These are phyloP conservation scores for Nomada goodeniana DNA, from an alignment of 2,888 invertebrate species.

Conservation along the genomic window DNA sequence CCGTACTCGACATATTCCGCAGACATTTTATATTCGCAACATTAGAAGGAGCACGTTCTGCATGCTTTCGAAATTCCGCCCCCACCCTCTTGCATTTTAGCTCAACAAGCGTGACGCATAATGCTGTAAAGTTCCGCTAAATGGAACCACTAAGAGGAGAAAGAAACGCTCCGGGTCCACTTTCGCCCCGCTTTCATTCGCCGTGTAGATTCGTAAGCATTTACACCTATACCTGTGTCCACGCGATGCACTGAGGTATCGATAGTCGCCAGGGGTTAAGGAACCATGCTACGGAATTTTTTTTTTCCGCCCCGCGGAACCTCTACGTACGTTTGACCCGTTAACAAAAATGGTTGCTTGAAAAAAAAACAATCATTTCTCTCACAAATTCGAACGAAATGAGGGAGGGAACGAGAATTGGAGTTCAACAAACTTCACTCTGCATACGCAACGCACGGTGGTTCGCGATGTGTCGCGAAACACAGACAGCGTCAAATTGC, in stretches of 20 bases:
- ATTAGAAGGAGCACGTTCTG: constrained; percentile 61
- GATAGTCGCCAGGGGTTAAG: constrained; percentile 19
- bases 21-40: constrained; percentile 68
- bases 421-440: constrained; percentile 13
- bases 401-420: too few species aligned
- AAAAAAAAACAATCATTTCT: too few species aligned
- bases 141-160: constrained; percentile 73
- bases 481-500: constrained; percentile 25
- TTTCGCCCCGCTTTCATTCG: constrained; percentile 64
- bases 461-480: constrained; percentile 5
- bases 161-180: constrained; percentile 69
- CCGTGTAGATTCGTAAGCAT: constrained; percentile 49
- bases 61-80: constrained; percentile 61
- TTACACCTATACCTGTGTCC: constrained; percentile 52
- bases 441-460: not conserved
- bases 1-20: constrained; percentile 51
- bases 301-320: not conserved
- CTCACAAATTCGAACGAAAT: not conserved
- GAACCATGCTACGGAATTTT: not conserved
- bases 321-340: not conserved
- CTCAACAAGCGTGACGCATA: constrained; percentile 69
- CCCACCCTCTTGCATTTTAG: constrained; percentile 62
- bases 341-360: too few species aligned
- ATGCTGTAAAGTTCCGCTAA: constrained; percentile 71
- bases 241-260: constrained; percentile 26